These are phyloP conservation scores for Hydropsyche betteni DNA, from an alignment of 2,888 invertebrate species.

Conservation along the genomic window DNA sequence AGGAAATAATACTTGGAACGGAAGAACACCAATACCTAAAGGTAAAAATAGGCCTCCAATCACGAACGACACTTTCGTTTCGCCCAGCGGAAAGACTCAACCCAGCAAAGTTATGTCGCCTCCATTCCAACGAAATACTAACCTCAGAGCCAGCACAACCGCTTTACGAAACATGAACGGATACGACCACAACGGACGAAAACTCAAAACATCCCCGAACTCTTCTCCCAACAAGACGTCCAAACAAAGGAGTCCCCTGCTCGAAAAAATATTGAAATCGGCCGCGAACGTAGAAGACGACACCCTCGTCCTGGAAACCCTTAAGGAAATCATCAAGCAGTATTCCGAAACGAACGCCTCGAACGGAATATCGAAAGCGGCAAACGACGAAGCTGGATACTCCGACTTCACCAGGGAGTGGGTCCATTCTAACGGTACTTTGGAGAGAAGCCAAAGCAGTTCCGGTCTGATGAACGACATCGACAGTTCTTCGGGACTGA, in stretches of 20 bases:
- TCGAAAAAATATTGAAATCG: constrained; percentile 77
- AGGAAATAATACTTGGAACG: constrained; percentile 79
- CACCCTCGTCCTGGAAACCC: constrained; percentile 75
- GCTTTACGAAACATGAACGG: constrained; percentile 58
- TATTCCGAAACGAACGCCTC: constrained; percentile 58
- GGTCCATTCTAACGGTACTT: constrained; percentile 76
- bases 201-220: constrained; percentile 56
- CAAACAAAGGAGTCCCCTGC: constrained; percentile 71
- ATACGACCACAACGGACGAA: constrained; percentile 63
- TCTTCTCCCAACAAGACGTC: constrained; percentile 69
- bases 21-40: constrained; percentile 66
- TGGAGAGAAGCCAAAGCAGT: constrained; percentile 69
- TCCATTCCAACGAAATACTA: constrained; percentile 66
- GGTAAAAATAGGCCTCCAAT: constrained; percentile 58
- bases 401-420: constrained; percentile 77
- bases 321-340: constrained; percentile 71
- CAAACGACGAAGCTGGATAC: constrained; percentile 69
- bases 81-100: constrained; percentile 53
- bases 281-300: constrained; percentile 79
- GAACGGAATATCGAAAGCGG: constrained; percentile 58
- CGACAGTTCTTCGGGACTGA: constrained; percentile 45
- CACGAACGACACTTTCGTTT: constrained; percentile 61
- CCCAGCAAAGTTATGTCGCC: constrained; percentile 59
- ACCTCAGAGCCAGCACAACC: constrained; percentile 63
- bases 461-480: constrained; percentile 59